Evolutionary conservation across 2,113 vertebrate species (phyloP).

Genomic region (Trematomus loennbergii): DNA sequence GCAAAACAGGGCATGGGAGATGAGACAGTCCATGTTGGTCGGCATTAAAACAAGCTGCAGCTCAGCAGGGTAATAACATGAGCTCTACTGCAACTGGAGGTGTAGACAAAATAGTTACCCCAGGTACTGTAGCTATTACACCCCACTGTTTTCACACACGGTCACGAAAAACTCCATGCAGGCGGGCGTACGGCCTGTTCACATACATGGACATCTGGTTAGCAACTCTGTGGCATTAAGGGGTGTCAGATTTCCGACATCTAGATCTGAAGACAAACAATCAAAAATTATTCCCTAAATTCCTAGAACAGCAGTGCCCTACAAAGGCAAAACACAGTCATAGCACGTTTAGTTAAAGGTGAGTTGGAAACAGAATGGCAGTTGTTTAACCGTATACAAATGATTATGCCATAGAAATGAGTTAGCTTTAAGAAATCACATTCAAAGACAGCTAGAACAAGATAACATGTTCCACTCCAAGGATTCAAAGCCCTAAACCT

Average conservation of each 20-base stretch:
- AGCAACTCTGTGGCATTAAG: slow-evolving; percentile 31
- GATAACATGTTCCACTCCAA: not conserved
- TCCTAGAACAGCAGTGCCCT: slow-evolving; percentile 4
- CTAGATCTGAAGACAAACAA: slow-evolving; percentile 53
- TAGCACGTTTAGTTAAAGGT: not conserved
- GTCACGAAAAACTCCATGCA: slow-evolving; percentile 24
- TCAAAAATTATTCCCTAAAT: slow-evolving; percentile 13
- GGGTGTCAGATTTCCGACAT: slow-evolving; percentile 44
- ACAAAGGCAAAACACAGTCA: not conserved
- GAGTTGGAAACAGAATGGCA: not conserved
- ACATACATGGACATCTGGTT: slow-evolving; percentile 53
- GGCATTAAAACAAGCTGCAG: slow-evolving; percentile 33
- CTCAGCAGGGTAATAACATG: slow-evolving; percentile 61
- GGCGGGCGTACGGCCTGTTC: slow-evolving; percentile 35
- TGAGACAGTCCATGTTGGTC: slow-evolving; percentile 17
- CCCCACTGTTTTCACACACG: not conserved
- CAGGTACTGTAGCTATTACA: slow-evolving; percentile 44
- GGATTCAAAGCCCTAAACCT: not conserved
- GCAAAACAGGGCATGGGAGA: slow-evolving; percentile 13
- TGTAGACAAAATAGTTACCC: slow-evolving; percentile 67
- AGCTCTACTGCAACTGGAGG: slow-evolving; percentile 52
- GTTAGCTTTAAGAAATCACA: not conserved
- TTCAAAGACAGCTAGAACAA: not conserved
- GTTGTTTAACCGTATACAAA: not conserved
- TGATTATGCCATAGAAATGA: not conserved